Evolutionary conservation across 2,888 invertebrate species (phyloP), one percentile per base, ranked within the genome.

Genomic region (Ceratothoa steindachneri): DNA sequence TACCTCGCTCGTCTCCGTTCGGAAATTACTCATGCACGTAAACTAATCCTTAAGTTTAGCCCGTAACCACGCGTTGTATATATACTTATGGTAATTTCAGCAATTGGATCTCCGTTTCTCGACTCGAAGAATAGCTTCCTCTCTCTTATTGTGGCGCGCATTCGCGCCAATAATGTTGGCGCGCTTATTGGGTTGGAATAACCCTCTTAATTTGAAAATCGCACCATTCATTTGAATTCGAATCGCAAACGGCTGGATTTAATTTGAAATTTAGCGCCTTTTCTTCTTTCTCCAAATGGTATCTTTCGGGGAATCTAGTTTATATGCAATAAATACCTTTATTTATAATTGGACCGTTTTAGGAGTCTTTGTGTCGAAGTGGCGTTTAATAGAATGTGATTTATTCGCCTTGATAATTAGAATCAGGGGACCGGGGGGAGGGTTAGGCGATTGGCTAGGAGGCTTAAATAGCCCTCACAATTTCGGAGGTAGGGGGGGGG

Each of bases 151-250:
- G 5, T 7, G 7, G 7, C 12, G 55, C 55, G 19, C 5, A 15
- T 55, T 55, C 55, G 12, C 55, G 55, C 71, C 75, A 76, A 76
- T 76, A 76, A 76, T 73, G 70, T 7, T 53, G 67, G 71, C 67
- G 67, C 73, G 76, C 70, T 71, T 77, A 77, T 77, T 77, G 73
- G 76, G 51, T 67, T 71, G 76, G 76, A 77, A 77, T 71, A 76
- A 76, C 76, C 73, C 76, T 76, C 76, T 76, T 76, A 76, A 76
- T 76, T 76, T 76, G 76, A 76, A 76, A 76, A 76, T 70, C 76
- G 73, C 76, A 73, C 76, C 73, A 70, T 76, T 76, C 73, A 76
- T 76, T 76, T 76, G 73, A 73, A 76, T 73, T 73, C 68, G 73
- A 67, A 70, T 70, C 73, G 9, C 73, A 71, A 70, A 70, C 73